Conservation (phyloP, 2,113 vertebrate genomes). For the Sinocyclocheilus anshuiensis region DNA sequence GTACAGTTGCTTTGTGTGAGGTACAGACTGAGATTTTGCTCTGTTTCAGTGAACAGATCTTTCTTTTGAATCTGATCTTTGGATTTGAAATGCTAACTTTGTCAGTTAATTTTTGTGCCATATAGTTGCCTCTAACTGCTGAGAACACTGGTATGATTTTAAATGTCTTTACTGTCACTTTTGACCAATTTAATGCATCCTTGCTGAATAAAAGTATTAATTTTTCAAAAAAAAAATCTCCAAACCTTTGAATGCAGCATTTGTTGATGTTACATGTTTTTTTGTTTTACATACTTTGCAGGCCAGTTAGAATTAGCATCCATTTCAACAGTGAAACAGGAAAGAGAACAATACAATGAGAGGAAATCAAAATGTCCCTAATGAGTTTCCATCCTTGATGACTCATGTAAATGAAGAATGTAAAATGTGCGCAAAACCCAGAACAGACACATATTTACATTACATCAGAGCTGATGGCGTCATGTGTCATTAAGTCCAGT, state of each 20-base stretch:
- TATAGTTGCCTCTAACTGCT: no score
- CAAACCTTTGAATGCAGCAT: neutral
- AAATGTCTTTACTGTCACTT: neutral
- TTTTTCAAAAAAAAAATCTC: neutral
- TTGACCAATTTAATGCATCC: neutral
- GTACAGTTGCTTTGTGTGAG: no score
- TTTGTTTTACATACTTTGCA: neutral
- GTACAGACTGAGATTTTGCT: no score
- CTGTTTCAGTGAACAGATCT: no score
- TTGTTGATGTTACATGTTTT: neutral
- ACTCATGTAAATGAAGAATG: constrained; percentile 64
- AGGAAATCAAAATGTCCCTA: constrained; percentile 64
- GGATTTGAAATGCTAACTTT: no score
- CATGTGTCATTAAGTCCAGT: constrained; percentile 85
- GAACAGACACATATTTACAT: constrained; percentile 80
- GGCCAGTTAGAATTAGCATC: neutral
- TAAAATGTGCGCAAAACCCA: constrained; percentile 76
- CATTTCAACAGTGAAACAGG: constrained; percentile 55
- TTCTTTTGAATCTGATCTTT: no score
- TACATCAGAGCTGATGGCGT: constrained; percentile 79
- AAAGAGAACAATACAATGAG: constrained; percentile 63
- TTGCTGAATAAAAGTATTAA: neutral
- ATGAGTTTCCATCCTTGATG: constrained; percentile 69
- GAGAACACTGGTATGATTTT: neutral
- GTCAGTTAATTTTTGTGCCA: no score